Conservation (phyloP, 1,140 invertebrate genomes). For the Pantala flavescens region DNA sequence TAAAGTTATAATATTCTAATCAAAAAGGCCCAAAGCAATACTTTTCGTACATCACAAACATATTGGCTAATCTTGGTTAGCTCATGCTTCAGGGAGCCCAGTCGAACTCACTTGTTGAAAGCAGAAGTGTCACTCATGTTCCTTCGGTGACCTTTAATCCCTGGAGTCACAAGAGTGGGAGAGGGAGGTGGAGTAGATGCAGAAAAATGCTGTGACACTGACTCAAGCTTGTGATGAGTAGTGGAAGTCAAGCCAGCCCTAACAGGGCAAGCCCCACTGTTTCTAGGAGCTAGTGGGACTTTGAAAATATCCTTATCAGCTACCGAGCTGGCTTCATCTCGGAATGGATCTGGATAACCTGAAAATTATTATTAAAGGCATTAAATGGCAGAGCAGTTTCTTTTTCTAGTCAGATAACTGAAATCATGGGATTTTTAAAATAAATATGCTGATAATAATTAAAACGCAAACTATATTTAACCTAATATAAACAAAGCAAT, state of each 20-base stretch:
- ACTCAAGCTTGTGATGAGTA: conserved; percentile 22
- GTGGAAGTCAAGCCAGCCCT: neutral
- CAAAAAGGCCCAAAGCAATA: too few relatives aligned
- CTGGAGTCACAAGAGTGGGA: neutral
- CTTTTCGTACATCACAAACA: neutral
- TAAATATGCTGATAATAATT: too few relatives aligned
- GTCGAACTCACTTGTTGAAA: conserved; percentile 59
- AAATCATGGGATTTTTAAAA: too few relatives aligned
- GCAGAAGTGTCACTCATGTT: conserved; percentile 81
- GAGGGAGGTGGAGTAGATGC: conserved; percentile 34
- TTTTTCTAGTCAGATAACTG: too few relatives aligned
- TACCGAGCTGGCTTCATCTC: conserved; percentile 35
- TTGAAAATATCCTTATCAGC: conserved; percentile 12
- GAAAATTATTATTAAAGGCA: conserved; percentile 22
- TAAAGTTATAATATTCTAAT: too few relatives aligned
- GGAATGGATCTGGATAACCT: conserved; percentile 50
- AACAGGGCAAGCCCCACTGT: neutral
- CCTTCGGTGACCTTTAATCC: conserved; percentile 45
- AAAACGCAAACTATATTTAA: too few relatives aligned
- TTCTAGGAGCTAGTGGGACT: neutral
- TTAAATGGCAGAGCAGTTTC: too few relatives aligned
- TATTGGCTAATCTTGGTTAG: neutral
- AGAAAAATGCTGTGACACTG: conserved; percentile 32
- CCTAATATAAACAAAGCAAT: too few relatives aligned
- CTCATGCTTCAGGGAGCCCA: neutral